These are phyloP conservation scores for Lepidochitona cinerea DNA, from an alignment of 2,888 invertebrate species.

Conservation along the genomic window DNA sequence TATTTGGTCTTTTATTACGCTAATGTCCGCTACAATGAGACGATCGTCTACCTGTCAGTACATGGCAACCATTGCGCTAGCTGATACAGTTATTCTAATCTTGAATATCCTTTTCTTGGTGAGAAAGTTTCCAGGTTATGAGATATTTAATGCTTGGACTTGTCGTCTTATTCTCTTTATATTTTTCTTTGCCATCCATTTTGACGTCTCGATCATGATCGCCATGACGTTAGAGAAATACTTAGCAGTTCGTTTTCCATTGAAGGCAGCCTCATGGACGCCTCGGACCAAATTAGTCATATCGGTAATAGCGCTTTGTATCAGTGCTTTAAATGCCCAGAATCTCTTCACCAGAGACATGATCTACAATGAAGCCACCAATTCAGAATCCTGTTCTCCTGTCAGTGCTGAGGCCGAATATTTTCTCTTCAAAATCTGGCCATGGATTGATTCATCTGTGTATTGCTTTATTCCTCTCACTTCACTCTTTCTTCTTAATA, in stretches of 20 bases:
- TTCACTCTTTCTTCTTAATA: conserved; percentile 22
- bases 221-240: conserved; percentile 31
- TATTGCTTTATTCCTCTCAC: conserved; percentile 29
- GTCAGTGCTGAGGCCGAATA: conserved; percentile 9
- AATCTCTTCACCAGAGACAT: conserved; percentile 22
- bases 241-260: conserved; percentile 25
- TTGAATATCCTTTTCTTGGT: conserved; percentile 19
- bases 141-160: conserved; percentile 14
- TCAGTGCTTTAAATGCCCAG: conserved; percentile 18
- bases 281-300: conserved; percentile 12
- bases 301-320: conserved; percentile 3
- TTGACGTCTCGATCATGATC: conserved; percentile 21
- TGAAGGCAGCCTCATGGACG: conserved; percentile 10
- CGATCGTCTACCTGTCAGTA: conserved; percentile 27
- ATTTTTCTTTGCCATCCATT: conserved; percentile 27
- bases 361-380: not conserved
- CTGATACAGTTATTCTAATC: conserved; percentile 22
- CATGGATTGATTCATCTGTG: conserved; percentile 31
- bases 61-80: conserved; percentile 25
- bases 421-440: conserved; percentile 22
- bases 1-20: conserved; percentile 15
- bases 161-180: conserved; percentile 23
- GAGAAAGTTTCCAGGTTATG: not conserved
- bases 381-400: not conserved
- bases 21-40: conserved; percentile 10